Evolutionary conservation across 2,888 invertebrate genomes (phyloP), one percentile per base, ranked within the genome.

Genomic region (Eupithecia abbreviata): DNA sequence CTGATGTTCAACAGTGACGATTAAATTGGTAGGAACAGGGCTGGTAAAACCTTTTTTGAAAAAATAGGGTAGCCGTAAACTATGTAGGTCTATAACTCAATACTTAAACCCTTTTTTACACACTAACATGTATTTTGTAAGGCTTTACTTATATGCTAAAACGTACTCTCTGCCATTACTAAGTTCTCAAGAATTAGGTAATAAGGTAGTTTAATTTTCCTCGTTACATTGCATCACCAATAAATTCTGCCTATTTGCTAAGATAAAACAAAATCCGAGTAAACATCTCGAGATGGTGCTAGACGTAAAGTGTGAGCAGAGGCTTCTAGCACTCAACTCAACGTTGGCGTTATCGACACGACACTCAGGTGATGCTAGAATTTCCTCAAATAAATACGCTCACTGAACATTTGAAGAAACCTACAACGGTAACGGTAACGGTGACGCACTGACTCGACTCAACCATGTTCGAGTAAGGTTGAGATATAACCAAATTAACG

Each of bases 231-330:
- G 7, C 66, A 66, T 66, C 15, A 42, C 15, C 13, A 66, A 66
- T 66, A 66, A 66, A 65, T 65, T 68, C 47, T 49, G 10, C 47
- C n/a, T 45, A 69, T 69, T 47, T 69, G 18, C 47, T 49, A 10
- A 62, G 30, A 69, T 69, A 66, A 66, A 68, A 70, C 58, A 49
- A 71, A 75, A 73, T 69, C 66, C 15, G 42, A 66, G 66, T 15
- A 66, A 66, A 66, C 42, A 15, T 7, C 42, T 66, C 42, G 5
- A 66, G 66, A 42, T 42, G 42, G 7, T 66, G 66, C 66, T 42
- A 18, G 65, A 5, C 41, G 41, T 66, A 15, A 15, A 66, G 15
- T 66, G 55, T 5, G 7, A 18, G 55, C 18, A 42, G 15, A 66
- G 55, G n/a, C 42, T 7, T 42, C 66, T 42, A 42, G 2, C 42